Evolutionary conservation across 2,888 invertebrate genomes (phyloP), one percentile per base, ranked within the genome.

Genomic region (Lithophane leautieri): DNA sequence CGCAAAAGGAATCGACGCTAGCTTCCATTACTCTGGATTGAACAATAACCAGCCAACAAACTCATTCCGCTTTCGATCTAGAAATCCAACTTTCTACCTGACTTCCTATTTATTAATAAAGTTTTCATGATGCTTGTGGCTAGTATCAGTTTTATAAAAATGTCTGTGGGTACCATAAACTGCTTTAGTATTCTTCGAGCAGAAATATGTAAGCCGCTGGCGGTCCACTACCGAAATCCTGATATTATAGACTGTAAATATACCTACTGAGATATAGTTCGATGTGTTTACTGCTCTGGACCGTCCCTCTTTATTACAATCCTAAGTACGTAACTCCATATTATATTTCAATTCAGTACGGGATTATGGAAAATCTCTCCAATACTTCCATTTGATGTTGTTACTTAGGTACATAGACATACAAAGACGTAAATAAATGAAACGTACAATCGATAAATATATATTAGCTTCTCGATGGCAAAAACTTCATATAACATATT

Each of bases 191-290:
- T 66, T 66, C 54, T 25, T 68, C 25, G 54, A 0, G 28, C 19
- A 50, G 42, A 60, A 65, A 65, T 44, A 28, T 25, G 8, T 56
- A 61, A 61, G 75, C 76, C 73, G 50, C 42, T 40, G 77, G 81
- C 69, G 76, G 79, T 81, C 70, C 66, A 63, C 28, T 63, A 69
- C 69, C 63, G 73, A 60, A 79, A 77, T 81, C 73, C 69, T 73
- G 60, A 25, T 83, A 72, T 25, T 84, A 73, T 81, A 73, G 52
- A 52, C 50, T 77, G 61, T 50, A 77, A 78, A 83, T 83, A 80
- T 66, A 66, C 60, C 25, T 56, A 8, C 34, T 73, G 71, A 34
- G 58, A 70, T 72, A 67, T 79, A 47, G 25, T 65, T 76, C 12
- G 22, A 66, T 14, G 22, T 50, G 2, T 54, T 66, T 65, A 25